Evolutionary conservation across 2,113 vertebrate species (phyloP).

Genomic region (Romanogobio albipinnatus): DNA sequence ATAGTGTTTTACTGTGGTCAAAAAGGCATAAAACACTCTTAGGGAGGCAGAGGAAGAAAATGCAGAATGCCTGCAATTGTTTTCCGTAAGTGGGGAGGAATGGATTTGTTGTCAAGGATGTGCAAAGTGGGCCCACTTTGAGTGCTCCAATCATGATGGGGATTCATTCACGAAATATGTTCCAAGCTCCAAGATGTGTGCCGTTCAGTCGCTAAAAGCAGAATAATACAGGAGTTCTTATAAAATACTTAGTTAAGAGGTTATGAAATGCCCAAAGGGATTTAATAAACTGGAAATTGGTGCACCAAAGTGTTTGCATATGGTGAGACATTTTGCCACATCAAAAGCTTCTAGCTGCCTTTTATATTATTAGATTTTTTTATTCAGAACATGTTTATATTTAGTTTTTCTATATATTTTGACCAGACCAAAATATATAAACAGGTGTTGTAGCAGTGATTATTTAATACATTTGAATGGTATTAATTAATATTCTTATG

Average conservation of each 20-base stretch:
- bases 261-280: constrained; percentile 4
- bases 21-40: background rate
- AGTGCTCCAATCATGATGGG: constrained; percentile 6
- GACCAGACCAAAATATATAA: background rate
- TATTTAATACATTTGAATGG: background rate
- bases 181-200: background rate
- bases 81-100: constrained; percentile 18
- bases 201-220: background rate
- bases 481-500: no score
- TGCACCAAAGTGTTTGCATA: background rate
- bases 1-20: background rate
- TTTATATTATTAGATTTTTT: constrained; percentile 1
- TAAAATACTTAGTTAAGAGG: constrained; percentile 24
- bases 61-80: constrained; percentile 8
- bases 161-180: constrained; percentile 16
- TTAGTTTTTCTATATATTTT: background rate
- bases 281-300: constrained; percentile 27
- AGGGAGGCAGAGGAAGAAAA: background rate
- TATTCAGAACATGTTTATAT: background rate
- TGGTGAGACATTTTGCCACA: background rate
- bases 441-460: background rate
- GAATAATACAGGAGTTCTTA: background rate
- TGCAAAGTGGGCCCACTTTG: constrained; percentile 9
- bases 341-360: background rate
- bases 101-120: constrained; percentile 26